Evolutionary conservation across 2,888 invertebrate species (phyloP).

Genomic region (Hylaea fasciaria): DNA sequence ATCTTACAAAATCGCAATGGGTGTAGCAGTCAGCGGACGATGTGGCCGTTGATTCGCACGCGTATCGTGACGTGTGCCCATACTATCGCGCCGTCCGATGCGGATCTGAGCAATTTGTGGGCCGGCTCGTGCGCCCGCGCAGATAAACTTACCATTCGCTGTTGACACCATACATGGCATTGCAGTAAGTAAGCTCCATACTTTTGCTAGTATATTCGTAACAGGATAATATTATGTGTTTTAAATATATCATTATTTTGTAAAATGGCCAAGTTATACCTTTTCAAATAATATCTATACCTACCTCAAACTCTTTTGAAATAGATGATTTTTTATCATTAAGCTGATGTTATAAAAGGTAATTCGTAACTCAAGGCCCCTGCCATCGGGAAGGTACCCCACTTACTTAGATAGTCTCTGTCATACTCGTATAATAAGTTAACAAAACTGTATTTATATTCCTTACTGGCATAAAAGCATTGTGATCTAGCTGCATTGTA

Average conservation of each 20-base stretch:
- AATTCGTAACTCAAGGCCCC: too few species aligned
- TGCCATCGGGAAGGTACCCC: too few species aligned
- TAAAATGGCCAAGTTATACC: too few species aligned
- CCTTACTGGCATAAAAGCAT: slow-evolving; percentile 66
- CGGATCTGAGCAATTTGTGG: slow-evolving; percentile 72
- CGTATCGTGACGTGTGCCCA: slow-evolving; percentile 57
- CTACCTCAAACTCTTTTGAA: too few species aligned
- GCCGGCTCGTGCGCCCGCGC: slow-evolving; percentile 62
- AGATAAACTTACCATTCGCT: slow-evolving; percentile 55
- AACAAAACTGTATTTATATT: slow-evolving; percentile 8
- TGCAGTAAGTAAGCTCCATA: slow-evolving; percentile 2
- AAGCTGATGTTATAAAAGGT: too few species aligned
- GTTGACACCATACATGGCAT: not conserved
- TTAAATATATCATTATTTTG: too few species aligned
- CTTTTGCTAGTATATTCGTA: too few species aligned
- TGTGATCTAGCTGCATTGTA: slow-evolving; percentile 63
- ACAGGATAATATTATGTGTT: too few species aligned
- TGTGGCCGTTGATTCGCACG: slow-evolving; percentile 18
- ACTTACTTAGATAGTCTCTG: too few species aligned
- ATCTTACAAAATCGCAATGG: slow-evolving; percentile 6
- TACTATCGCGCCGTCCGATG: slow-evolving; percentile 53
- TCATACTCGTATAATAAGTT: too few species aligned
- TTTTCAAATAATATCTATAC: too few species aligned
- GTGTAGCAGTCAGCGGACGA: slow-evolving; percentile 6
- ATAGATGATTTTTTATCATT: too few species aligned